Base-by-base conservation (phyloP, 2,888 invertebrate genomes). In the Nomada ferruginata region DNA sequence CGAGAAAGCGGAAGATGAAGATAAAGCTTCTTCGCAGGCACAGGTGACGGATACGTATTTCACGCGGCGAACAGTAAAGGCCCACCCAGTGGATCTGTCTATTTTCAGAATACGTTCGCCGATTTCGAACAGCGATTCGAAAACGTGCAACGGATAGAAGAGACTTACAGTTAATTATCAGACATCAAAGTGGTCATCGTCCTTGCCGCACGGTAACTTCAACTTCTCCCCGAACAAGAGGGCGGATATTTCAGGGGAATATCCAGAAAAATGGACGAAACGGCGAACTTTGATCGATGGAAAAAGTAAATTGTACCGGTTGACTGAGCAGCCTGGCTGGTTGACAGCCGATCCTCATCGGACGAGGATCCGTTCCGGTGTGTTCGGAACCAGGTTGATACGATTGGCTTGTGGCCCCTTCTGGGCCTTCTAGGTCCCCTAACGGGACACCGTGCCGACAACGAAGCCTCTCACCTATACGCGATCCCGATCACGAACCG, bases 401-500 rank as follows among this genome's bases (percentile, higher is more conserved):
- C 81, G 76, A 85, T 79, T 86, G 90, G 85, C 85, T 82, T 3
- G 79, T 75, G 78, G 76, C 83, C 83, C 80, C 76, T 79, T 76
- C 79, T 83, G 89, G 87, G 89, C 88, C 92, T 93, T 93, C 90
- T 92, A 93, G 93, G 93, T 93, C 93, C 91, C 89, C 89, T 93
- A 93, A 93, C 93, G 93, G 93, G 91, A 93, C 90, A 90, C 83
- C 80, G 78, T 78, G 85, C 84, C 84, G 86, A 75, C 86, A 77
- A 76, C 73, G 85, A 57, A 60, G 87, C 86, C 85, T 83, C 89
- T 90, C 90, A 88, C 91, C 89, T 87, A 88, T 79, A 86, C 87
- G n/a, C 71, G 76, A 81, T 86, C 82, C 53, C 77, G 82, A 87
- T 80, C 78, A 52, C 70, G 82, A 74, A 74, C 20, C 73, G 76